These are phyloP conservation scores for Desoria tigrina DNA, from an alignment of 2,888 invertebrate species.

Conservation along the genomic window DNA sequence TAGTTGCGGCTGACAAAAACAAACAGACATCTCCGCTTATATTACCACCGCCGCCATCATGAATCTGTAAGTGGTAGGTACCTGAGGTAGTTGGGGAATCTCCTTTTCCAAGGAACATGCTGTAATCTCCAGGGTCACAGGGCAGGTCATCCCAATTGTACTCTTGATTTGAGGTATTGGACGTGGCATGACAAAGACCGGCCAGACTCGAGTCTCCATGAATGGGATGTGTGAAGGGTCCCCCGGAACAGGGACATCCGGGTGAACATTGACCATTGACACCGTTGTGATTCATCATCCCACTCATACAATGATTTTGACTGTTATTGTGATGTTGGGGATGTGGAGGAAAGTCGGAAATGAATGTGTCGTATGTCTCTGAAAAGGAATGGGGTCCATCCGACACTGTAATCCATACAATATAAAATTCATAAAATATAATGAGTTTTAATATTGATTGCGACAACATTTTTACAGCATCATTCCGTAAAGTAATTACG, in stretches of 20 bases:
- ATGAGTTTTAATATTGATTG: slow-evolving; percentile 5
- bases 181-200: not conserved
- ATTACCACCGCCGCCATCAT: not conserved
- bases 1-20: not conserved
- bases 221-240: slow-evolving; percentile 10
- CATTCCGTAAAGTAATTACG: too few relatives aligned
- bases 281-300: slow-evolving; percentile 5
- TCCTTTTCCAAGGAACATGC: slow-evolving; percentile 37
- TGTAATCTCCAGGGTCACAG: slow-evolving; percentile 45
- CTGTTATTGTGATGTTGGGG: not conserved
- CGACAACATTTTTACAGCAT: not conserved
- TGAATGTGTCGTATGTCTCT: slow-evolving; percentile 48
- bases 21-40: not conserved
- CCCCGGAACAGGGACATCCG: slow-evolving; percentile 25
- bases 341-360: slow-evolving; percentile 39
- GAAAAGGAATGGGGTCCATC: slow-evolving; percentile 44
- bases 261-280: slow-evolving; percentile 32
- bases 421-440: too few relatives aligned
- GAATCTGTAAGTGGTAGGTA: slow-evolving; percentile 13
- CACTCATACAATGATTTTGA: slow-evolving; percentile 5
- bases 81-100: slow-evolving; percentile 51
- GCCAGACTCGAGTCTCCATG: not conserved
- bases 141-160: slow-evolving; percentile 49
- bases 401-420: slow-evolving; percentile 42
- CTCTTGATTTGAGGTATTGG: slow-evolving; percentile 15